phyloP scores from a whole-genome alignment of 2,888 invertebrate genomes.

The Zhuqinia jingwanae region DNA sequence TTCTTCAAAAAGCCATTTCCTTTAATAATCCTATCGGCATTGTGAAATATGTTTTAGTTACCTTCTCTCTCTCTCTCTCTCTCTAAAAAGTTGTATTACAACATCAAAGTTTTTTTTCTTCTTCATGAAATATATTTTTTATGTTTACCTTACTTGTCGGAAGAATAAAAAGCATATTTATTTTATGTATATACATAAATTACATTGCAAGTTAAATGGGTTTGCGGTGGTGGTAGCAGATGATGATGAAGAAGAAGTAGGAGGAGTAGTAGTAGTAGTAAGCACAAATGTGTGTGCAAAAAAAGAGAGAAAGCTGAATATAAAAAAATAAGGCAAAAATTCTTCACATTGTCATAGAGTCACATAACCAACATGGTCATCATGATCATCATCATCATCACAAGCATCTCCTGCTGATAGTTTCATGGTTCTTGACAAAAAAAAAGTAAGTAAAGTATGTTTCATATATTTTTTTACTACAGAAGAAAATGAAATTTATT shows the following conservation, averaged over 20 bases:
- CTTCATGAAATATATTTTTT: not conserved
- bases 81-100: no score
- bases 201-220: constrained; percentile 4
- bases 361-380: no score
- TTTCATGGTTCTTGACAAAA: constrained; percentile 52
- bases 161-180: constrained; percentile 22
- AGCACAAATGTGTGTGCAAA: not conserved
- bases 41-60: constrained; percentile 25
- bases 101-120: no score
- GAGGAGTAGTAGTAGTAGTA: no score
- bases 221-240: no score
- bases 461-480: no score
- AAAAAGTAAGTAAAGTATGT: not conserved
- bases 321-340: not conserved
- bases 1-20: constrained; percentile 28
- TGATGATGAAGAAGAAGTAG: not conserved
- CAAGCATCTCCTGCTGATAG: constrained; percentile 38
- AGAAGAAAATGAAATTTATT: not conserved
- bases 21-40: constrained; percentile 35
- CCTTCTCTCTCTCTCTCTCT: not conserved
- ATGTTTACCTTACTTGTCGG: constrained; percentile 30
- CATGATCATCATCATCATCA: not conserved
- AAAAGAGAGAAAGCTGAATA: no score
- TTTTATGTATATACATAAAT: no score
- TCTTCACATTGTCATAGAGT: no score